Base-by-base conservation (phyloP, 1,140 invertebrate genomes). In the Solen grandis region DNA sequence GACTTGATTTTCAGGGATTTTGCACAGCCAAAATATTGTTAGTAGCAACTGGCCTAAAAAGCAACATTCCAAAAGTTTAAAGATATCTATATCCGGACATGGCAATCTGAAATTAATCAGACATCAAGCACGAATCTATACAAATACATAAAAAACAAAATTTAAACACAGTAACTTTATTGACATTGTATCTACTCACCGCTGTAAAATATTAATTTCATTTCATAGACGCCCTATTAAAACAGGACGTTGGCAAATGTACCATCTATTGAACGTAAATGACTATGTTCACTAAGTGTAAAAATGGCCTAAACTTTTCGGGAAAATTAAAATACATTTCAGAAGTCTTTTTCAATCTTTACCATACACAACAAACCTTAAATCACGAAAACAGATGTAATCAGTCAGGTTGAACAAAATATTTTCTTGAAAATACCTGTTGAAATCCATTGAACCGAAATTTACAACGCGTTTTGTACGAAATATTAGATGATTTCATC, bases 11-110 rank as follows among this genome's bases (percentile, higher is more conserved):
- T 29, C 31, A 33, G 33, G 8, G 10, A 60, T 46, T 62, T 70
- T 25, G 54, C 22, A 38, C 33, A 22, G 25, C 5, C 75, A 46
- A n/a, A 69, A 33, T 22, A 54, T 50, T 69, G n/a, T 69, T 35
- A 41, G 27, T 52, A n/a, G 22, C n/a, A 66, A 13, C 25, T 65
- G 38, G 33, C n/a, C 29, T 1, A 33, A 0, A 14, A 33, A 27
- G 5, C 16, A 46, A 59, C 54, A 10, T n/a, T 66, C 25, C 10
- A 29, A 66, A n/a, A n/a, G n/a, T n/a, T n/a, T n/a, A n/a, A n/a
- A n/a, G n/a, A n/a, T n/a, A n/a, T n/a, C n/a, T n/a, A 65, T 52
- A 68, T 35, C 16, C 65, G 72, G 25, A 52, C 19, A 29, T 81
- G 78, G 78, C 10, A 29, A n/a, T 33, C 46, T 2, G 33, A 57